A percentile compares a stretch with the other conserved stretches of the same genome.
phyloP scores from a whole-genome alignment of 2,888 invertebrate species.

The Ametastegia equiseti region DNA sequence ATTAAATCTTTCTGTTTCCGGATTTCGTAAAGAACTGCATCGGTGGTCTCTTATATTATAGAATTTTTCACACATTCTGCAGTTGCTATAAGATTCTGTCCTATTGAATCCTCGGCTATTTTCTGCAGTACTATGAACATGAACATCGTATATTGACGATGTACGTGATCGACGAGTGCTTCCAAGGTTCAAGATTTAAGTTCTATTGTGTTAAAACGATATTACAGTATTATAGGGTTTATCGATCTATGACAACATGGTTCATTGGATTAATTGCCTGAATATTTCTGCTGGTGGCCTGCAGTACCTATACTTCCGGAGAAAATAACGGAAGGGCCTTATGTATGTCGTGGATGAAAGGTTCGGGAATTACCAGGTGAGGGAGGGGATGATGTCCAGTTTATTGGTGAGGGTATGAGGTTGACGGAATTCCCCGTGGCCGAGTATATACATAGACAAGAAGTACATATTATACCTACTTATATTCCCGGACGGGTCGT shows the following conservation, averaged over 20 bases:
- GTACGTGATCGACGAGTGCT: not conserved
- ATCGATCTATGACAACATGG: not conserved
- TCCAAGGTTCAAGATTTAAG: not conserved
- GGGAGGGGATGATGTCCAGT: conserved; percentile 12
- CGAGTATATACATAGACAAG: not conserved
- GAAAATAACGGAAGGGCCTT: conserved; percentile 17
- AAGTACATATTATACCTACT: not conserved
- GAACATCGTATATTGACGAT: not conserved
- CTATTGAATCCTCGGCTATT: not conserved
- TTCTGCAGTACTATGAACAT: not conserved
- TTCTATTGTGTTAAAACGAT: not conserved
- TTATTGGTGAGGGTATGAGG: not conserved
- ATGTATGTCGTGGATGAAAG: not conserved
- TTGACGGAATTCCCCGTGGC: conserved; percentile 14
- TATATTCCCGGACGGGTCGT: not conserved
- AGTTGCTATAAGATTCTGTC: too few species aligned
- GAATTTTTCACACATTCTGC: too few species aligned
- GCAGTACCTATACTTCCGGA: not conserved
- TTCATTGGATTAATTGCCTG: conserved; percentile 7
- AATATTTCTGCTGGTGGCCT: not conserved
- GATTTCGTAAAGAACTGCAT: too few species aligned
- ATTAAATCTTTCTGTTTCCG: too few species aligned
- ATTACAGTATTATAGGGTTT: not conserved
- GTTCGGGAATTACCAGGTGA: conserved; percentile 35
- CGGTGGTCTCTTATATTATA: too few species aligned